Base-by-base conservation (phyloP, 2,888 invertebrate species). In the Stictocephala bisonia region DNA sequence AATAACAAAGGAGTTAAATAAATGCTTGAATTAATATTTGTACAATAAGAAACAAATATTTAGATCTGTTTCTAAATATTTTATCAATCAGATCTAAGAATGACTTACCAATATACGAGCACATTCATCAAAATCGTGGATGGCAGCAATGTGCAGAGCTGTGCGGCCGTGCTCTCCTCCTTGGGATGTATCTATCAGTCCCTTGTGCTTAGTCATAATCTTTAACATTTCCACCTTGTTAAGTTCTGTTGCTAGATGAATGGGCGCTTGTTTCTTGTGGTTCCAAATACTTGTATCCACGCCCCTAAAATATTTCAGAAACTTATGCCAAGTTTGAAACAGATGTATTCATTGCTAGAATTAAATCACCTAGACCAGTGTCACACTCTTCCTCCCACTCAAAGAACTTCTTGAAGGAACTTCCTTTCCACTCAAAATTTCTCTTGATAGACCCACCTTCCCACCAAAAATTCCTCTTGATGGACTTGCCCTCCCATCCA, bases 91-190 rank as follows among this genome's bases (percentile, higher is more conserved):
- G 11, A 18, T 9, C 11, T 22, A 9, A 35, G 15, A 64, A n/a
- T 24, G 18, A 78, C 86, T 86, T 87, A 95, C 95, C 87, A 95
- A 84, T 78, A 94, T 88, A 81, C 90, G 87, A 13, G 94, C 94
- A 82, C 94, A 94, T 79, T 92, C 89, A 75, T 92, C 93, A 81
- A 92, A 90, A 83, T 96, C 94, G 79, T 92, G 91, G 71, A 93
- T 93, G 6, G 95, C 95, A 0, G 95, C 94, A 75, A 93, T 87
- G 81, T 95, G 95, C 0, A 96, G 86, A 0, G 95, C 93, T 0
- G 93, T 93, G 26, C 92, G 86, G 0, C 94, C 94, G 78, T 92
- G 92, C 80, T 91, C 91, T 0, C 94, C 95, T 0, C 91, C 91
- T 78, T 91, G 88, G 78, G 93, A 89, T 1, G 92, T 90, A 82